Evolutionary conservation across 2,888 invertebrate genomes (phyloP).

Genomic region (Eupithecia subumbrata): DNA sequence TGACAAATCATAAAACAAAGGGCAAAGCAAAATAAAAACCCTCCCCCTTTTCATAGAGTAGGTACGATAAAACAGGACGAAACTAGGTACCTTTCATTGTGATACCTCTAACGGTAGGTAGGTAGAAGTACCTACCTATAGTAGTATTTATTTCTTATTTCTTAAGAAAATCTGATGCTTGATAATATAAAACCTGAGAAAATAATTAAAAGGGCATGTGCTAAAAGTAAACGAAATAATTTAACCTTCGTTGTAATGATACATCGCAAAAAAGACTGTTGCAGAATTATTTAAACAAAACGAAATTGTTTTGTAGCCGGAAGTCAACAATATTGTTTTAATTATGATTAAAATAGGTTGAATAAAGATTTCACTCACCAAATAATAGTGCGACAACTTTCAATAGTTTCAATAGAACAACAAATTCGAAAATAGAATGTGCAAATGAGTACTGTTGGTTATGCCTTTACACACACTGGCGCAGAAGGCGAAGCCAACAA

Average conservation of each 20-base stretch:
- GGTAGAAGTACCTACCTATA: no score
- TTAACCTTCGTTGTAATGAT: background rate
- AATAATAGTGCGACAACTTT: constrained; percentile 49
- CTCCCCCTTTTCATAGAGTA: background rate
- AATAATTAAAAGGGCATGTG: background rate
- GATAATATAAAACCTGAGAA: background rate
- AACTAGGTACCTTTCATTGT: no score
- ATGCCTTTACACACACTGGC: constrained; percentile 84
- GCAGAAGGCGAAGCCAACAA: constrained; percentile 78
- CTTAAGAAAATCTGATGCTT: no score
- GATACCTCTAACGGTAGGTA: no score
- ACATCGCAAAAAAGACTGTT: background rate
- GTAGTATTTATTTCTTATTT: no score
- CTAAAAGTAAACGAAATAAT: background rate
- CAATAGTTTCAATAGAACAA: constrained; percentile 24
- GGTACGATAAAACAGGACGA: no score
- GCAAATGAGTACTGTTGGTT: constrained; percentile 64
- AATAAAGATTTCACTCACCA: constrained; percentile 55
- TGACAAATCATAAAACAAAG: background rate
- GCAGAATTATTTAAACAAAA: background rate
- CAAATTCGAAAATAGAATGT: constrained; percentile 24
- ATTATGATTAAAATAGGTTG: constrained; percentile 18
- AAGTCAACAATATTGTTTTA: constrained; percentile 21
- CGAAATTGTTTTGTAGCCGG: background rate
- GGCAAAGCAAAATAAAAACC: background rate